phyloP scores from a whole-genome alignment of 2,113 vertebrate species.

The Pachyramphus minor region DNA sequence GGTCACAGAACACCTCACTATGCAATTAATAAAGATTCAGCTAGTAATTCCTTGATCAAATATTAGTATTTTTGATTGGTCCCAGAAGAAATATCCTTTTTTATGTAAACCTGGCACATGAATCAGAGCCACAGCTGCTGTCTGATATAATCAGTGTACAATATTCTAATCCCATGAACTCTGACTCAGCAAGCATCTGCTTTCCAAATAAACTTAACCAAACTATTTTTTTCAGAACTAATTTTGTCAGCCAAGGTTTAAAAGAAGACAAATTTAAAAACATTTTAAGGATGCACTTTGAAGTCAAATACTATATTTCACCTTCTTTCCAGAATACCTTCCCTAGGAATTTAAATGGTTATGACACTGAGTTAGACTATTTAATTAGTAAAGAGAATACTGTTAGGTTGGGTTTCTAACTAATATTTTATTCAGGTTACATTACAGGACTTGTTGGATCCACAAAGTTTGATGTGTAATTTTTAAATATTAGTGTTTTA shows the following conservation, averaged over 20 bases:
- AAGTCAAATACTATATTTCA: not conserved
- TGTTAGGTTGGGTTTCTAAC: not conserved
- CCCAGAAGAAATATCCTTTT: slow-evolving; percentile 53
- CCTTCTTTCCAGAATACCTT: not conserved
- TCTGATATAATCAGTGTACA: slow-evolving; percentile 50
- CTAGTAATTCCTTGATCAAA: slow-evolving; percentile 56
- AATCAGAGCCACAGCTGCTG: slow-evolving; percentile 57
- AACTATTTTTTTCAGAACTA: not conserved
- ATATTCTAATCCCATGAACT: slow-evolving; percentile 53
- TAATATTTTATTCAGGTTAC: not conserved
- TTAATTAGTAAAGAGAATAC: not conserved
- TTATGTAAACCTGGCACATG: slow-evolving; percentile 50
- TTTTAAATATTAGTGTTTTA: not conserved
- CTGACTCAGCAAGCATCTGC: slow-evolving; percentile 63
- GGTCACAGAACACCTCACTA: slow-evolving; percentile 14
- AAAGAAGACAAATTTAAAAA: not conserved
- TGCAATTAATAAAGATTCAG: slow-evolving; percentile 56
- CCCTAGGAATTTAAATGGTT: not conserved
- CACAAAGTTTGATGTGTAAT: not conserved
- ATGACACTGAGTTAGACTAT: not conserved
- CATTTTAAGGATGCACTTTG: not conserved
- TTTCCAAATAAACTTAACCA: slow-evolving; percentile 41
- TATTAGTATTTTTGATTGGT: slow-evolving; percentile 65
- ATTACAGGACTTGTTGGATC: not conserved
- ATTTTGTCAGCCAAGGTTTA: slow-evolving; percentile 15